These are phyloP conservation scores for Sphaerophoria rueppellii DNA, from an alignment of 2,888 invertebrate species.

Conservation along the genomic window DNA sequence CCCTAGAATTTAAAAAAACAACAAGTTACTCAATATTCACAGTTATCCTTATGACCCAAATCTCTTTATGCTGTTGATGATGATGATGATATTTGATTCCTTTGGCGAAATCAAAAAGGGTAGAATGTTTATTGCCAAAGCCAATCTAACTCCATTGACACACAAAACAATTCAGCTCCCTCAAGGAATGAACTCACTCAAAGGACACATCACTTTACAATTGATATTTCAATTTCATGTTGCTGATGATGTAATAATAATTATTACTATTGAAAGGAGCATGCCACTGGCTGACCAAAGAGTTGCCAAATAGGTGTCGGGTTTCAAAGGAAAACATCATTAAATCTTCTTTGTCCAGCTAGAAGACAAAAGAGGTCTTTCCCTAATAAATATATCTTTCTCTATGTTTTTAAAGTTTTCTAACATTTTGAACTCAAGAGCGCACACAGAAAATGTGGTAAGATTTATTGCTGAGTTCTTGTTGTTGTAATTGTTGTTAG, in stretches of 20 bases:
- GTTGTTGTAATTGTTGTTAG: conserved; percentile 21
- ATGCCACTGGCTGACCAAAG: no score
- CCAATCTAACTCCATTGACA: conserved; percentile 46
- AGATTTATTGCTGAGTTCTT: conserved; percentile 61
- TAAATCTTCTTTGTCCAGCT: not conserved
- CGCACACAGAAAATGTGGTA: conserved; percentile 32
- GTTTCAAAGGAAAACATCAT: not conserved
- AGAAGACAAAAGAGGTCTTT: conserved; percentile 32
- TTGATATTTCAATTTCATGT: conserved; percentile 62
- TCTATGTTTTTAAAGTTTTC: conserved; percentile 58
- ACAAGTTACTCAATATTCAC: no score
- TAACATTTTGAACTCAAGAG: conserved; percentile 29
- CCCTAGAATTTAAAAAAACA: no score
- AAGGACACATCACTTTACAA: conserved; percentile 42
- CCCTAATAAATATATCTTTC: not conserved
- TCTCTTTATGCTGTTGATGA: not conserved
- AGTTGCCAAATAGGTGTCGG: not conserved
- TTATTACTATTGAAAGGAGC: not conserved
- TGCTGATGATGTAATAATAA: conserved; percentile 35
- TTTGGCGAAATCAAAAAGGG: conserved; percentile 19
- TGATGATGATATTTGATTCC: conserved; percentile 14
- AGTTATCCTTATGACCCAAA: no score
- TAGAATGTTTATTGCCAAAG: conserved; percentile 26
- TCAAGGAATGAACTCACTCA: conserved; percentile 4
- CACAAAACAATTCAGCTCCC: conserved; percentile 29